A percentile compares a stretch with the other conserved stretches of the same genome.
Conservation (phyloP, 2,888 invertebrate genomes). For the Rhaphigaster nebulosa region DNA sequence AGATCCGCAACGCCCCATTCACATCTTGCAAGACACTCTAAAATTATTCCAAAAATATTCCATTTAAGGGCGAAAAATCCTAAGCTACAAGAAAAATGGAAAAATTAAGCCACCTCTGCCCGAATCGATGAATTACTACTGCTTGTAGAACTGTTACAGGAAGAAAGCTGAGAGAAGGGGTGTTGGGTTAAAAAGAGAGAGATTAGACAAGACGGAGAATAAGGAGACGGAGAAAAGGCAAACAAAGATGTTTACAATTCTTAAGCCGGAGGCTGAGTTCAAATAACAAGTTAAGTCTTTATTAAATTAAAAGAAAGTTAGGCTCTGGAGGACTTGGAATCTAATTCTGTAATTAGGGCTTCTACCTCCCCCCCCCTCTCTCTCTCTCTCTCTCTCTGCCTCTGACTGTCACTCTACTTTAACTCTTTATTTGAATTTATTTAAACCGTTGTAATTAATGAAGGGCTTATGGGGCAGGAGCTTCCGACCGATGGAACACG, state of each 20-base stretch:
- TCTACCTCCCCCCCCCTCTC: background rate
- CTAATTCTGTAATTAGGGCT: conserved; percentile 57
- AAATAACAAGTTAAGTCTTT: conserved; percentile 57
- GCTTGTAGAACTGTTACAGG: background rate
- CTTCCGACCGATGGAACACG: background rate
- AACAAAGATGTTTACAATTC: conserved; percentile 57
- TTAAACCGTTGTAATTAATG: conserved; percentile 54
- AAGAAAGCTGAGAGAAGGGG: background rate
- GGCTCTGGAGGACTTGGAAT: conserved; percentile 43
- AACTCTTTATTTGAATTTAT: conserved; percentile 57
- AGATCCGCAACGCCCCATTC: too few species aligned
- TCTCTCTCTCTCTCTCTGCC: background rate
- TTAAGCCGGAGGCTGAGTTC: conserved; percentile 54
- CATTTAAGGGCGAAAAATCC: too few species aligned
- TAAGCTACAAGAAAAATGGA: too few species aligned
- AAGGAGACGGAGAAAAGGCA: conserved; percentile 50
- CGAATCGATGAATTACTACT: background rate
- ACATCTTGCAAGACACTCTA: too few species aligned
- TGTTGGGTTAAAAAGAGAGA: background rate
- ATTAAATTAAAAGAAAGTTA: conserved; percentile 60
- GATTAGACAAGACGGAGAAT: conserved; percentile 36
- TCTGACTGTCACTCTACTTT: background rate
- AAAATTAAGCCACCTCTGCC: background rate
- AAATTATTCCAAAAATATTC: too few species aligned
- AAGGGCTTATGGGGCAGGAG: conserved; percentile 1